These are phyloP conservation scores for Brachionus angularis DNA, from an alignment of 1,140 invertebrate genomes.

Conservation along the genomic window DNA sequence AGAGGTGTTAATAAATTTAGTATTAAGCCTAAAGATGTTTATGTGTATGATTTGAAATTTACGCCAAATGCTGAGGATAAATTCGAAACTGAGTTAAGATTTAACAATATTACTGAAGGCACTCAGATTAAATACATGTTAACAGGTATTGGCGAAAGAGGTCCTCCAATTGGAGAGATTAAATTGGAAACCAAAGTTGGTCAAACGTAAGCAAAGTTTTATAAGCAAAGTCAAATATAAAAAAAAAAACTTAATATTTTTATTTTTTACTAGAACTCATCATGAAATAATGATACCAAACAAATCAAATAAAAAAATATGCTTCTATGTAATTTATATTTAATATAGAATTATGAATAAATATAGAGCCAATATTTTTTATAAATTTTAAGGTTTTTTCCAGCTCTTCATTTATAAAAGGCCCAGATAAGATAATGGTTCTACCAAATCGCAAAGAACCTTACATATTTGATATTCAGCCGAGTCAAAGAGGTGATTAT, in stretches of 20 bases:
- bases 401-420: conserved; percentile 52
- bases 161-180: conserved; percentile 26
- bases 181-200: conserved; percentile 42
- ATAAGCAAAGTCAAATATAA: background rate
- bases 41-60: conserved; percentile 27
- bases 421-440: conserved; percentile 50
- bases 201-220: background rate
- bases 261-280: conserved; percentile 48
- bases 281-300: conserved; percentile 53
- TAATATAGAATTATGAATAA: background rate
- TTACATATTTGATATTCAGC: conserved; percentile 50
- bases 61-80: conserved; percentile 20
- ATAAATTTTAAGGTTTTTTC: conserved; percentile 54
- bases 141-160: conserved; percentile 15
- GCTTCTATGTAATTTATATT: conserved; percentile 49
- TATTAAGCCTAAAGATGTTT: background rate
- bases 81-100: conserved; percentile 15
- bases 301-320: conserved; percentile 53
- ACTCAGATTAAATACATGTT: background rate
- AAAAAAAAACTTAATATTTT: conserved; percentile 10
- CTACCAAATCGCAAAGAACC: conserved; percentile 49
- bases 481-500: conserved; percentile 50
- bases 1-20: background rate
- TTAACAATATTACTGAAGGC: conserved; percentile 6
- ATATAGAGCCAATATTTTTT: background rate